Evolutionary conservation across 2,888 invertebrate genomes (phyloP).

Genomic region (Melieria omissa): DNA sequence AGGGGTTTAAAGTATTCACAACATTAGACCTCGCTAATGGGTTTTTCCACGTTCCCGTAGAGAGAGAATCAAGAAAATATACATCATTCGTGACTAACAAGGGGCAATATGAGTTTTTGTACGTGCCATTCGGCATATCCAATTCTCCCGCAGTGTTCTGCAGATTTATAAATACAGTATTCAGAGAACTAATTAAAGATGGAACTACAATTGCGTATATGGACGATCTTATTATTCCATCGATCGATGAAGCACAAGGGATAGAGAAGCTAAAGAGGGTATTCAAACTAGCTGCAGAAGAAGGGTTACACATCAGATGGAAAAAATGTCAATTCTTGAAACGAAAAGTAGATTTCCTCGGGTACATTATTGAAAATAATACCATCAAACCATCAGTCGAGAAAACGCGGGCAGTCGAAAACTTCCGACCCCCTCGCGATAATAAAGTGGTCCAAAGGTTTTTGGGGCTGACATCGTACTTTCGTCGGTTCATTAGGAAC

Average conservation of each 20-base stretch:
- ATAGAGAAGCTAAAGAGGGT: conserved; percentile 19
- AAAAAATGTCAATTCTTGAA: conserved; percentile 32
- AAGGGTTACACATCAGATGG: conserved; percentile 27
- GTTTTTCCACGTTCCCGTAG: conserved; percentile 39
- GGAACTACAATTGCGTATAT: conserved; percentile 17
- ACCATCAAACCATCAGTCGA: conserved; percentile 28
- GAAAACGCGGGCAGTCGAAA: conserved; percentile 31
- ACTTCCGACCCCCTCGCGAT: conserved; percentile 30
- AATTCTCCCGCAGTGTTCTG: conserved; percentile 32
- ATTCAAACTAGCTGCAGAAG: conserved; percentile 38
- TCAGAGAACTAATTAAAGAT: conserved; percentile 27
- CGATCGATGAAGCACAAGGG: conserved; percentile 14
- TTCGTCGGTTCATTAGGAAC: conserved; percentile 32
- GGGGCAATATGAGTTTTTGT: conserved; percentile 38
- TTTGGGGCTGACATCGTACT: conserved; percentile 38
- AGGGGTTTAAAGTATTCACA: conserved; percentile 27
- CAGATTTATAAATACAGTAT: conserved; percentile 21
- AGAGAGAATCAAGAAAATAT: conserved; percentile 25
- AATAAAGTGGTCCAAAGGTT: conserved; percentile 33
- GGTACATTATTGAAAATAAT: conserved; percentile 22
- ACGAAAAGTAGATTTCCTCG: conserved; percentile 33
- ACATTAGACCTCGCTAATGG: conserved; percentile 38
- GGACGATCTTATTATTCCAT: conserved; percentile 34
- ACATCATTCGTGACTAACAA: conserved; percentile 37
- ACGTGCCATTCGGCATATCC: conserved; percentile 30